A percentile compares a stretch with the other conserved stretches of the same genome.
phyloP scores from a whole-genome alignment of 2,888 invertebrate species.

The Drosophila silvestris region DNA sequence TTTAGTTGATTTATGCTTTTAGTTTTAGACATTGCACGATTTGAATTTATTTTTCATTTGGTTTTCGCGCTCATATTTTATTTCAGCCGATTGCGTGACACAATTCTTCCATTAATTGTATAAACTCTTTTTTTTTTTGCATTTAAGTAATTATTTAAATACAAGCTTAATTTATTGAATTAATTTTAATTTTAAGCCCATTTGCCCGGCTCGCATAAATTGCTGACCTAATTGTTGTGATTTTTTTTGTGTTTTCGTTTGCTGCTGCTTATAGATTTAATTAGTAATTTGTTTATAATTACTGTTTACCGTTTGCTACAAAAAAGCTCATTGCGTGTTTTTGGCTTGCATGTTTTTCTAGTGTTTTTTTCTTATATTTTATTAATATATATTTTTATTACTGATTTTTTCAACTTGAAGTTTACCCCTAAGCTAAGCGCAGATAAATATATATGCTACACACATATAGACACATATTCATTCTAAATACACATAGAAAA shows the following conservation, averaged over 20 bases:
- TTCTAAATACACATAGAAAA: constrained; percentile 37
- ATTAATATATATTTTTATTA: constrained; percentile 10
- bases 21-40: constrained; percentile 25
- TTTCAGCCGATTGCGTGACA: constrained; percentile 48
- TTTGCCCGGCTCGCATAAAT: constrained; percentile 28
- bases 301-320: constrained; percentile 46
- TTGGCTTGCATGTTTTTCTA: constrained; percentile 24
- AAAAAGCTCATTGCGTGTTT: constrained; percentile 70
- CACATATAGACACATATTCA: constrained; percentile 48
- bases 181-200: constrained; percentile 52
- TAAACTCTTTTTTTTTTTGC: constrained; percentile 25
- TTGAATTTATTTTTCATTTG: constrained; percentile 44
- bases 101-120: constrained; percentile 40
- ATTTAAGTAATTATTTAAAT: constrained; percentile 48
- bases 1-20: constrained; percentile 43
- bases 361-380: constrained; percentile 18
- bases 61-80: constrained; percentile 49
- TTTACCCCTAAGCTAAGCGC: constrained; percentile 49
- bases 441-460: constrained; percentile 61
- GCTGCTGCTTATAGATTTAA: constrained; percentile 33
- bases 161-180: constrained; percentile 67
- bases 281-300: constrained; percentile 44
- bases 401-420: constrained; percentile 15
- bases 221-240: constrained; percentile 22
- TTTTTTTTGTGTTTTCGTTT: constrained; percentile 11